A percentile compares a stretch with the other conserved stretches of the same genome.
Evolutionary conservation across 2,888 invertebrate species (phyloP).

Genomic region (Idaea straminata): DNA sequence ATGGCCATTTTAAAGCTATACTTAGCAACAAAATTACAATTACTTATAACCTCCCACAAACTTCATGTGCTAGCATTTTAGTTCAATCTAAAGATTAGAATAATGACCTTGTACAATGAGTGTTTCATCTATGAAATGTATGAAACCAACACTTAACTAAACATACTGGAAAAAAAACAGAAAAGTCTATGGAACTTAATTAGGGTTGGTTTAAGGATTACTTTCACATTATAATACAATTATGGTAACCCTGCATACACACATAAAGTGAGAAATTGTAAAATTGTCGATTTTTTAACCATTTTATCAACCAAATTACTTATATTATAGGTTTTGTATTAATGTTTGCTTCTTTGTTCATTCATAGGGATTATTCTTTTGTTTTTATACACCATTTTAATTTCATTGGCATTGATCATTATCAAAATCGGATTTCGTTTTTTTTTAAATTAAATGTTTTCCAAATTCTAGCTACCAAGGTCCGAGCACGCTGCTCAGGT

Average conservation of each 20-base stretch:
- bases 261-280: neutral
- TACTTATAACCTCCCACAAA: too few relatives aligned
- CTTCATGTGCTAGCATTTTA: neutral
- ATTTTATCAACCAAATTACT: too few relatives aligned
- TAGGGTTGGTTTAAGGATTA: neutral
- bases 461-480: slow-evolving; percentile 56
- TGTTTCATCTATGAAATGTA: neutral
- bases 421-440: too few relatives aligned
- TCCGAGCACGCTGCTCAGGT: slow-evolving; percentile 55
- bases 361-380: too few relatives aligned
- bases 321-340: too few relatives aligned
- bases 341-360: too few relatives aligned
- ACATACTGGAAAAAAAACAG: neutral
- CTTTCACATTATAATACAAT: too few relatives aligned
- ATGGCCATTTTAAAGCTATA: too few relatives aligned
- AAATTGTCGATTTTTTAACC: neutral
- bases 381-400: too few relatives aligned
- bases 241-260: neutral
- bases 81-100: neutral
- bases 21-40: too few relatives aligned
- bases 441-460: slow-evolving; percentile 12
- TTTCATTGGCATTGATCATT: too few relatives aligned
- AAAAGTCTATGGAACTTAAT: neutral
- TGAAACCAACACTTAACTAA: neutral
- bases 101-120: neutral